These are phyloP conservation scores for Ophion obscuratus DNA, from an alignment of 2,888 invertebrate species.

Conservation along the genomic window DNA sequence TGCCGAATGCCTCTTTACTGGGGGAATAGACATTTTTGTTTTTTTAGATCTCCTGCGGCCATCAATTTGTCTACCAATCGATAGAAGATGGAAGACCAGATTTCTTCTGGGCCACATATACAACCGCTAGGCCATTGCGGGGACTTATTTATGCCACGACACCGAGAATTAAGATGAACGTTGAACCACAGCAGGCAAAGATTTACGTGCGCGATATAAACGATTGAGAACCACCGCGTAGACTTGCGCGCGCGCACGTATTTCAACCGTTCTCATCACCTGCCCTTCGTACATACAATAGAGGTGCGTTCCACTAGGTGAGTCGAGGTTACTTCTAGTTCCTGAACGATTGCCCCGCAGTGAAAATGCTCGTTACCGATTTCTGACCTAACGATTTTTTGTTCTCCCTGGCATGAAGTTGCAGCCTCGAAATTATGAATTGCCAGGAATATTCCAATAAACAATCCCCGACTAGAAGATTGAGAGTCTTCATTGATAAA, in stretches of 20 bases:
- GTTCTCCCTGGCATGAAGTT: neutral
- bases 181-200: neutral
- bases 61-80: neutral
- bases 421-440: neutral
- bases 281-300: conserved; percentile 81
- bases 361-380: conserved; percentile 6
- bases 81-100: neutral
- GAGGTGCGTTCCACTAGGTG: conserved; percentile 78
- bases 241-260: conserved; percentile 82
- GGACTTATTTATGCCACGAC: neutral
- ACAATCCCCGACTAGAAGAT: neutral
- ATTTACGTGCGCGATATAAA: conserved; percentile 4
- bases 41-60: neutral
- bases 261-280: conserved; percentile 84
- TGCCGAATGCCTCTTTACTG: neutral
- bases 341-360: conserved; percentile 57
- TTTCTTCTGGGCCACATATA: neutral
- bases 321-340: conserved; percentile 74
- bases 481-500: neutral
- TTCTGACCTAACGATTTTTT: neutral
- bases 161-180: neutral
- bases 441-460: neutral
- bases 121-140: too few species aligned
- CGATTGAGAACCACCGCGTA: conserved; percentile 69
- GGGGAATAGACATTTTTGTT: neutral